Evolutionary conservation across 1,140 invertebrate species (phyloP), one percentile per base, ranked within the genome.

Genomic region (Helicorthomorpha holstii): DNA sequence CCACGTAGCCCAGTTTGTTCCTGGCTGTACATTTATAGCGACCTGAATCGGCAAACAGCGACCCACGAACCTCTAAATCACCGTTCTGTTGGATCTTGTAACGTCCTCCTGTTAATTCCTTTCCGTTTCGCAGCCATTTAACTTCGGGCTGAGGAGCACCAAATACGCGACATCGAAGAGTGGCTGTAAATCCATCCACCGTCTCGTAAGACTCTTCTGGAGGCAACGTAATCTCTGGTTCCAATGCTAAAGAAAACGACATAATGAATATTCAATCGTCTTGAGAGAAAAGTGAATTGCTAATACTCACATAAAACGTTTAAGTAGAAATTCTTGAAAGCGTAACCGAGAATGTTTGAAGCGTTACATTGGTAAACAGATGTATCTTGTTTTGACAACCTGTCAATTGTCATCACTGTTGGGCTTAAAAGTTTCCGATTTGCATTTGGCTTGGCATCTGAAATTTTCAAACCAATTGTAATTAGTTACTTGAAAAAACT

Each of bases 341-440:
- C 87, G 68, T 98, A 98, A 27, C 95, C 95, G 57, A 91, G 75
- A n/a, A 83, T 84, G 67, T 98, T 98, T 53, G 92, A 95, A 1
- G 93, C 94, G 71, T 99, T 99, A 69, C 95, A 98, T 46, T 96
- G 93, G 63, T 95, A 93, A 67, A 98, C 96, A 53, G 90, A 92
- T 3, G 92, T 95, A 67, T 99, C 96, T 41, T 76, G 75, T 66
- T 91, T 92, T 19, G 75, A 73, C 21, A 98, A 69, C 58, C 83
- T 81, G 14, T 79, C 75, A 55, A 98, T 87, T 1, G 79, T 75
- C 42, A 98, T 85, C 29, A 75, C 79, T 63, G 91, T 83, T 0
- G 74, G 62, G 0, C 71, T 71, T 12, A 86, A 77, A 52, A 66
- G 66, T 56, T 64, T 70, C 52, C 75, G 73, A 34, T 16, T 34